Evolutionary conservation across 1,140 invertebrate genomes (phyloP), one percentile per base, ranked within the genome.

Genomic region (Megathymus violae): DNA sequence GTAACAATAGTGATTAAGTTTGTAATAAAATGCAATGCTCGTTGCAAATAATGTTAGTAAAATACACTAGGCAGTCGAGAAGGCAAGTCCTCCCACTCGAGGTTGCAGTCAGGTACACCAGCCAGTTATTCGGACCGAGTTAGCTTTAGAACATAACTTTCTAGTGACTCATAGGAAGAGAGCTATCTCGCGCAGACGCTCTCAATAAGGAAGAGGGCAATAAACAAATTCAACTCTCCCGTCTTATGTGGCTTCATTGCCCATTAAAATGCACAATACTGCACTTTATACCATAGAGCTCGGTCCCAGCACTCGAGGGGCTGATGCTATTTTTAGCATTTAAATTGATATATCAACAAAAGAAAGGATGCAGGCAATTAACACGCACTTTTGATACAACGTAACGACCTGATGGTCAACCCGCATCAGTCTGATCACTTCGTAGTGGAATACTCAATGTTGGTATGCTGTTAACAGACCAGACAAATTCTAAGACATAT

Each of bases 161-260:
- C 86, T 88, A 90, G 80, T 90, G 88, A 90, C 70, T 90, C 88
- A 90, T 89, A 88, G 86, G 88, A 89, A 88, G 86, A 88, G 86
- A 85, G 83, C 84, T 89, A 90, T 90, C 88, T 86, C 72, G 76
- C 76, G 70, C 88, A 88, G 85, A 89, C 88, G 84, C 74, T 88
- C 86, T 86, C 88, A 91, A 91, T 91, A 88, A 91, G 88, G 88
- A 91, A 91, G 86, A 85, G 82, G 84, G 84, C 83, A 91, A 91
- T 91, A 91, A 91, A 91, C 85, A 86, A 89, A 91, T 89, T 89
- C 88, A 91, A 85, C 88, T 88, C 85, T 82, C 80, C 75, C 82
- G 85, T 90, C 86, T 89, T 88, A 87, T 84, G 85, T 80, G 81
- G 84, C 85, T 86, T 79, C 76, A 76, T 71, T 66, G 85, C 69